Evolutionary conservation across 2,888 invertebrate species (phyloP).

Genomic region (Caenorhabditis virilis): DNA sequence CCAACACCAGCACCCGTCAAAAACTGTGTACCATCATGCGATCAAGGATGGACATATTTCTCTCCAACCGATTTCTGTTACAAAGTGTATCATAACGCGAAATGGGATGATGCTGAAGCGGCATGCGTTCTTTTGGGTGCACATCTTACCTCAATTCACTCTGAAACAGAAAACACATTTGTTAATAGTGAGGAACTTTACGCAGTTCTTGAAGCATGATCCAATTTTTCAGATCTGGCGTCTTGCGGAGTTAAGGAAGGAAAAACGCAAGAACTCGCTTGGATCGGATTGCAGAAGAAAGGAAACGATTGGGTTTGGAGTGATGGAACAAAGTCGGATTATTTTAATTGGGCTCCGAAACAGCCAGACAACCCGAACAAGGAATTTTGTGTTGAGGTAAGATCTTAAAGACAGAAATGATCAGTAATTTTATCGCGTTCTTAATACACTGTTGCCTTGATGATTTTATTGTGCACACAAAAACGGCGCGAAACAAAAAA

Average conservation of each 20-base stretch:
- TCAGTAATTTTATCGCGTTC: not conserved
- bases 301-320: conserved; percentile 38
- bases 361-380: conserved; percentile 38
- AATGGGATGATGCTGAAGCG: conserved; percentile 37
- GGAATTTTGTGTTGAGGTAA: conserved; percentile 35
- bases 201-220: not conserved
- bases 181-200: conserved; percentile 19
- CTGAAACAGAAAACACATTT: conserved; percentile 33
- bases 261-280: conserved; percentile 29
- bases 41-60: conserved; percentile 39
- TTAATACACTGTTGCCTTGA: not conserved
- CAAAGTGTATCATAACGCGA: conserved; percentile 20
- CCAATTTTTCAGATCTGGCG: conserved; percentile 25
- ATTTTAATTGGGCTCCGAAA: conserved; percentile 39
- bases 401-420: too few species aligned
- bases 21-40: conserved; percentile 30
- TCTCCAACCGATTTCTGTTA: conserved; percentile 32
- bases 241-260: conserved; percentile 34
- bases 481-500: too few species aligned
- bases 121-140: conserved; percentile 24
- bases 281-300: conserved; percentile 36
- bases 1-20: conserved; percentile 29
- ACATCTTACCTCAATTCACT: conserved; percentile 29
- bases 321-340: conserved; percentile 31
- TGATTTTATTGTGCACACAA: too few species aligned